Evolutionary conservation across 2,113 vertebrate genomes (phyloP), one percentile per base, ranked within the genome.

Genomic region (Ceyx margarethae): DNA sequence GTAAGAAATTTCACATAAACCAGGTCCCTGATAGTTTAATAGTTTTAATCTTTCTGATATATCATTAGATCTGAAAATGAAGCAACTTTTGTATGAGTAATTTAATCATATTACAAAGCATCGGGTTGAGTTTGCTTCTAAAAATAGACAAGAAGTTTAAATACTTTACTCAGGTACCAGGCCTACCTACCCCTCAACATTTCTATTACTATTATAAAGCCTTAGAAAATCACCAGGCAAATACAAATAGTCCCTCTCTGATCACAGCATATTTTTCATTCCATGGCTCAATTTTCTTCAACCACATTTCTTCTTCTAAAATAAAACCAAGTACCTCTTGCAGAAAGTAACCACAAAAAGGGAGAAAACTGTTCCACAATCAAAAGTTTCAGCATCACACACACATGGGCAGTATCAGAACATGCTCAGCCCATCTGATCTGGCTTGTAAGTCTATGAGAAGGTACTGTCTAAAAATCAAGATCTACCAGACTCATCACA

Each of bases 401-500:
- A 31, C 15, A 17, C 16, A 21, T 0, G 1, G 15, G n/a, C 45
- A 81, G 19, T 46, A 68, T 23, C 18, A 72, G 66, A 50, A 9
- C 0, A 0, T 2, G 6, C 14, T 35, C 43, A 54, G 43, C 18
- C 12, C 11, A 19, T 6, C 53, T 45, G 28, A 45, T 71, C 5
- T 17, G 1, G 7, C 23, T 43, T 46, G 22, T 71, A 35, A 19
- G 9, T 45, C 21, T 23, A 17, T 31, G 37, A 33, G 28, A 84
- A 25, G 16, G 66, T 57, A 42, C 14, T 33, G 12, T 28, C 40
- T 46, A 20, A 54, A n/a, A 67, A 75, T 31, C 29, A 50, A 37
- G 72, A 28, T 15, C 12, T 33, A 33, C 16, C 12, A 25, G 56
- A 29, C 66, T 56, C 13, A 80, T 61, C 14, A 37, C n/a, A 57